Conservation (phyloP, 2,113 vertebrate species). For the Varanus salvator region DNA sequence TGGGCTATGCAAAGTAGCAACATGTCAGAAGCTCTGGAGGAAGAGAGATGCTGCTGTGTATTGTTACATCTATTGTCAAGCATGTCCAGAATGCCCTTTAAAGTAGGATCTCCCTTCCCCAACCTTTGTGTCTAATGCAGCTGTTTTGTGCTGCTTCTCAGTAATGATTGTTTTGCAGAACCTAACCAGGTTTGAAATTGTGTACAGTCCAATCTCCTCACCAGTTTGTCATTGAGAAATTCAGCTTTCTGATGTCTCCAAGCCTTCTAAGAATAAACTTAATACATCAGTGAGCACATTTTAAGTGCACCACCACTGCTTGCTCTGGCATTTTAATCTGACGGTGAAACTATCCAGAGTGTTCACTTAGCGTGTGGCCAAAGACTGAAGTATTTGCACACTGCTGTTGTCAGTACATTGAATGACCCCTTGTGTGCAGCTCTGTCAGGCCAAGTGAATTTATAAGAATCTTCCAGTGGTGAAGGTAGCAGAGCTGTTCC, state of each 20-base stretch:
- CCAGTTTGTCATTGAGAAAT: constrained; percentile 70
- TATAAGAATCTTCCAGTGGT: constrained; percentile 74
- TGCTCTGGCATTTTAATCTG: constrained; percentile 74
- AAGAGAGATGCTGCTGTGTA: neutral
- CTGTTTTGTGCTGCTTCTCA: constrained; percentile 27
- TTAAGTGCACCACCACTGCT: constrained; percentile 63
- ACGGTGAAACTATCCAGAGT: constrained; percentile 74
- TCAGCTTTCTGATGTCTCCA: constrained; percentile 69
- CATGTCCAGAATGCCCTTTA: neutral
- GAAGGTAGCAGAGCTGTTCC: constrained; percentile 54
- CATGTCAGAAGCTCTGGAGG: constrained; percentile 37
- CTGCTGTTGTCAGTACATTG: constrained; percentile 77
- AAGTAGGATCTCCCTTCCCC: neutral
- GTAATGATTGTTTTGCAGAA: neutral
- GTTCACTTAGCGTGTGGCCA: constrained; percentile 79
- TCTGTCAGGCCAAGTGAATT: constrained; percentile 73
- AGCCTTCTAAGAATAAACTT: constrained; percentile 74
- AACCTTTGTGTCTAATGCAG: neutral
- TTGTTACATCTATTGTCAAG: neutral
- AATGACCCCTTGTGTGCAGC: constrained; percentile 66
- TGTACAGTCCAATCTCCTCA: constrained; percentile 38
- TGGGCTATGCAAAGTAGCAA: neutral
- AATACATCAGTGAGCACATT: constrained; percentile 72
- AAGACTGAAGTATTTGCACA: constrained; percentile 72
- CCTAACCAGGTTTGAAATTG: neutral